A percentile compares a stretch with the other conserved stretches of the same genome.
Conservation (phyloP, 2,888 invertebrate species). For the Trypoxylon attenuatum region DNA sequence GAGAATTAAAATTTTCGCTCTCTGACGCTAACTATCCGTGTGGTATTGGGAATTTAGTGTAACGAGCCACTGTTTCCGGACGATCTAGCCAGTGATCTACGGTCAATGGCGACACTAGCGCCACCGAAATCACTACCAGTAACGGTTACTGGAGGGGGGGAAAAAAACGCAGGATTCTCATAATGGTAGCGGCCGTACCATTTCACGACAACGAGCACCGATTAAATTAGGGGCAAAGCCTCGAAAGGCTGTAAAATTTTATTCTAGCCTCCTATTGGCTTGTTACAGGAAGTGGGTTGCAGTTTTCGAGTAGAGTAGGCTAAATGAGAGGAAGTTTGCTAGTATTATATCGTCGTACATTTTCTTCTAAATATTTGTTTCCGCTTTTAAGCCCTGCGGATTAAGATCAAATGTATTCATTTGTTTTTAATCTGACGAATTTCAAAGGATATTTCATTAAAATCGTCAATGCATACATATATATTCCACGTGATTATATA, state of each 20-base stretch:
- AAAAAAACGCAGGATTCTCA: conserved; percentile 51
- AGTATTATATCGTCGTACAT: no score
- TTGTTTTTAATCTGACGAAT: no score
- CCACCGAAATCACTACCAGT: conserved; percentile 41
- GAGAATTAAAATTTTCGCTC: no score
- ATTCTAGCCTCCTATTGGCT: conserved; percentile 64
- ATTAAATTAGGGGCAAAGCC: conserved; percentile 66
- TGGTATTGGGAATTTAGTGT: not conserved
- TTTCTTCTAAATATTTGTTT: no score
- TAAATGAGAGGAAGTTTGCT: no score
- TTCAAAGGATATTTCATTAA: no score
- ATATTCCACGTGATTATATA: no score
- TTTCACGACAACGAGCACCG: conserved; percentile 52
- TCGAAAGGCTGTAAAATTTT: conserved; percentile 68
- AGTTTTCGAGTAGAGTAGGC: no score
- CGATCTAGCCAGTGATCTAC: conserved; percentile 14
- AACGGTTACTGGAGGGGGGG: conserved; percentile 35
- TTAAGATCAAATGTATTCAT: no score
- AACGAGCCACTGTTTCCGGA: not conserved
- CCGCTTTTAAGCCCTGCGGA: no score
- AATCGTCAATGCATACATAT: no score
- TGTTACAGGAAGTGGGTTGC: conserved; percentile 42
- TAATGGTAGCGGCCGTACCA: conserved; percentile 34
- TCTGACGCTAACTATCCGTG: no score
- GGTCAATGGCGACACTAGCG: conserved; percentile 32